Evolutionary conservation across 2,113 vertebrate genomes (phyloP).

Genomic region (Dicrurus megarhynchus): DNA sequence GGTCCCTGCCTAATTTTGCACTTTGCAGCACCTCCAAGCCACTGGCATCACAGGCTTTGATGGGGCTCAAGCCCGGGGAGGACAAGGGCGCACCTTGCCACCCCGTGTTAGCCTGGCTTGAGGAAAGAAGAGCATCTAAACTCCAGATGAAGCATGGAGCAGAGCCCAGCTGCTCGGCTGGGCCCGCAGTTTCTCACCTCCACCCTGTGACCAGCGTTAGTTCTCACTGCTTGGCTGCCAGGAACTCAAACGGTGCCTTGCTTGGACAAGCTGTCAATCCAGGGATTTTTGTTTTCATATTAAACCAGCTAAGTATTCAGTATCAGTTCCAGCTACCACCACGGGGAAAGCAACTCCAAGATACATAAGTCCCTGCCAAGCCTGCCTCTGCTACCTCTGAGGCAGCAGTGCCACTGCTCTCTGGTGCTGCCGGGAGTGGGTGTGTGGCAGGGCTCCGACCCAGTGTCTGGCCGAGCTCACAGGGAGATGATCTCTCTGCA

Average conservation of each 20-base stretch:
- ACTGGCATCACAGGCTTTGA: not conserved
- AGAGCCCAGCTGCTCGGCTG: not conserved
- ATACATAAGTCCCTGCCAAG: conserved; percentile 14
- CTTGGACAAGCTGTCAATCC: not conserved
- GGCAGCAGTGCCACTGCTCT: not conserved
- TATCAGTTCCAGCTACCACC: conserved; percentile 1
- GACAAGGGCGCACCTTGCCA: not conserved
- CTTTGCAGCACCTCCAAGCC: not conserved
- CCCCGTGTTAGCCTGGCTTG: fast-evolving
- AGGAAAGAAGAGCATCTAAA: not conserved
- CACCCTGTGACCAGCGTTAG: not conserved
- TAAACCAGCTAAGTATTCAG: conserved; percentile 35
- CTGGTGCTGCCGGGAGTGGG: fast-evolving
- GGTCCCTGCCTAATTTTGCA: not conserved
- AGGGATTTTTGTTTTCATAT: conserved; percentile 36
- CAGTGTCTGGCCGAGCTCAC: fast-evolving
- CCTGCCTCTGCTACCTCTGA: not conserved
- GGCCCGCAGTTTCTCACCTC: not conserved
- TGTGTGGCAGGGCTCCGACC: not conserved
- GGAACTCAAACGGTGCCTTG: not conserved
- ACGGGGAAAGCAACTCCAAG: not conserved
- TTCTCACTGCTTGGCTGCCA: not conserved
- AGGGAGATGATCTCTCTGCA: not conserved
- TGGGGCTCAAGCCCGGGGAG: not conserved
- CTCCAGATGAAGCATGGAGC: not conserved